A percentile compares a stretch with the other conserved stretches of the same genome.
Conservation (phyloP, 2,113 vertebrate species). For the Antennarius striatus region DNA sequence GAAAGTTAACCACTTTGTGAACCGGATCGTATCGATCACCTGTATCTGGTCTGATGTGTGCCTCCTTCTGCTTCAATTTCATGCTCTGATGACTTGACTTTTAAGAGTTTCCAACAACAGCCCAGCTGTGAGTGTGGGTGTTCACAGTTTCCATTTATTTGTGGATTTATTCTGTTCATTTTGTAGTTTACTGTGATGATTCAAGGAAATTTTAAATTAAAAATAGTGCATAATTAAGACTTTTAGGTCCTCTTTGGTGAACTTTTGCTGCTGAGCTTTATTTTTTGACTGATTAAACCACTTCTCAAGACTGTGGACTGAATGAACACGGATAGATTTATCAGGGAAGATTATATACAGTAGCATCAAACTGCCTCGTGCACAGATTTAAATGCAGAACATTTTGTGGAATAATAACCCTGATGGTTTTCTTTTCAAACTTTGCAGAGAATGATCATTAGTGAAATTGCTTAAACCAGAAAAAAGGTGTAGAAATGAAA, state of each 20-base stretch:
- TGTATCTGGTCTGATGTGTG: slow-evolving; percentile 18
- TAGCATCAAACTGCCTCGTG: neutral
- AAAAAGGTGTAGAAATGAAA: slow-evolving; percentile 29
- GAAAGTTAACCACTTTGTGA: slow-evolving; percentile 21
- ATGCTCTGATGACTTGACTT: slow-evolving; percentile 22
- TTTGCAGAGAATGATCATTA: slow-evolving; percentile 16
- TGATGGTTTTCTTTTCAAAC: neutral
- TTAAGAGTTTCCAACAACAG: neutral
- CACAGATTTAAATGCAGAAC: neutral
- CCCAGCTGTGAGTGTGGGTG: neutral
- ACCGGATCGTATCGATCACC: slow-evolving; percentile 39
- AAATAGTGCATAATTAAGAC: slow-evolving; percentile 2
- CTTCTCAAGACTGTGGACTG: no score
- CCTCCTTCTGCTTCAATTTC: slow-evolving; percentile 19
- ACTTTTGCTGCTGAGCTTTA: no score
- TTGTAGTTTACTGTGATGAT: no score
- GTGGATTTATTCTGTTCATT: neutral
- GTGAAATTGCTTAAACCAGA: slow-evolving; percentile 16
- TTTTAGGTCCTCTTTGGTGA: neutral
- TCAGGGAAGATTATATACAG: neutral
- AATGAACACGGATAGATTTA: neutral
- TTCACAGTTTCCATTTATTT: neutral
- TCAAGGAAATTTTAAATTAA: neutral
- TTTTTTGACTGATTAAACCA: no score
- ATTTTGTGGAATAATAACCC: no score